These are phyloP conservation scores for Scomber japonicus DNA, from an alignment of 2,113 vertebrate species.

Conservation along the genomic window DNA sequence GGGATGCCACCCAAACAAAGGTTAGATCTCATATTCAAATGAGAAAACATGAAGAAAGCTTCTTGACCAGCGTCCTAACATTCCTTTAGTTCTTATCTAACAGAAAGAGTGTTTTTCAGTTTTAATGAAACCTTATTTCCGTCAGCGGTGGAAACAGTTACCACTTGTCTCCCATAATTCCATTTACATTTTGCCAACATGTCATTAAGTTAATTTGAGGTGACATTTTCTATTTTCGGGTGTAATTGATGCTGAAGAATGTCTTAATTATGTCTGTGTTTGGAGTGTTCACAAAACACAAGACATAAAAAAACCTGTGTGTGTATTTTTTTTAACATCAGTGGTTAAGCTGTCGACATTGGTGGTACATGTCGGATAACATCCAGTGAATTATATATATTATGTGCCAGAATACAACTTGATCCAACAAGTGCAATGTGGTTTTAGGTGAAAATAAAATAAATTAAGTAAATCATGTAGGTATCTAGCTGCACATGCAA, in stretches of 20 bases:
- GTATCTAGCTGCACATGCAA: too few species aligned
- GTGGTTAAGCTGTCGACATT: constrained; percentile 18
- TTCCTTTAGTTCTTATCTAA: constrained; percentile 63
- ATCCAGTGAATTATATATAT: neutral
- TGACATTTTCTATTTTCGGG: constrained; percentile 65
- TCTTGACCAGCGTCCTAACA: constrained; percentile 25
- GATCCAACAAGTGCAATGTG: neutral
- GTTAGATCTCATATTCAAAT: constrained; percentile 66
- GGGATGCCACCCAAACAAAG: constrained; percentile 88
- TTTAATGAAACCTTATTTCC: constrained; percentile 61
- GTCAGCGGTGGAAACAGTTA: constrained; percentile 55
- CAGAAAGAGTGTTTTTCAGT: constrained; percentile 34
- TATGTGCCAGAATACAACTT: neutral
- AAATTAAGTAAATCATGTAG: neutral
- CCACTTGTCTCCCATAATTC: constrained; percentile 53
- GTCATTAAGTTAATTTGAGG: constrained; percentile 70
- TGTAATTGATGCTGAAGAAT: constrained; percentile 62
- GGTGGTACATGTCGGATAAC: constrained; percentile 5
- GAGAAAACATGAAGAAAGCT: neutral
- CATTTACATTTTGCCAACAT: constrained; percentile 63
- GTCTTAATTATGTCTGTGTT: constrained; percentile 70
- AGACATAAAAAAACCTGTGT: constrained; percentile 32
- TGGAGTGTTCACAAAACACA: constrained; percentile 62
- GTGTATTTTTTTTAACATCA: constrained; percentile 22
- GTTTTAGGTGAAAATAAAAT: constrained; percentile 15